These are phyloP conservation scores for Yasuhikotakia modesta DNA, from an alignment of 2,797 vertebrate genomes.

Conservation along the genomic window DNA sequence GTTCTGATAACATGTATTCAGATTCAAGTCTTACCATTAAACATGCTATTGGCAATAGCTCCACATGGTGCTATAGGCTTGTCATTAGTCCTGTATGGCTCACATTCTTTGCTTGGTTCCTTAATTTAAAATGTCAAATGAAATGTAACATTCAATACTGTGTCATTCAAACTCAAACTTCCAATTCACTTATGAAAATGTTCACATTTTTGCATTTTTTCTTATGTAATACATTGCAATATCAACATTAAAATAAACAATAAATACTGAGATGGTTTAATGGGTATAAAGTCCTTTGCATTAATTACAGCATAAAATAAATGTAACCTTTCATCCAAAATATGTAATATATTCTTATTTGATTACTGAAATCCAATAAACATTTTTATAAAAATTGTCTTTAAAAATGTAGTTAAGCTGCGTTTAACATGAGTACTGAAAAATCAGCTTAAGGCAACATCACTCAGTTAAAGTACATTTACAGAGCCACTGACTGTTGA, in stretches of 20 bases:
- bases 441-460: not conserved
- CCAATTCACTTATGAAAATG: not conserved
- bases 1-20: not conserved
- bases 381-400: not conserved
- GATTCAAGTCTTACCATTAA: slow-evolving; percentile 83
- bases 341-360: not conserved
- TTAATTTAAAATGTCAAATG: slow-evolving; percentile 56
- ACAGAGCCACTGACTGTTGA: not conserved
- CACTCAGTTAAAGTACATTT: slow-evolving; percentile 17
- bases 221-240: too few relatives aligned
- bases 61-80: slow-evolving; percentile 92
- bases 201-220: not conserved
- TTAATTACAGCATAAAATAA: not conserved
- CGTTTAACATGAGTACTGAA: not conserved
- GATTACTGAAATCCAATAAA: not conserved
- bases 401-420: not conserved
- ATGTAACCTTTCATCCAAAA: too few relatives aligned
- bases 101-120: slow-evolving; percentile 94
- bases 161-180: too few relatives aligned
- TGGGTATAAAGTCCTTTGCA: not conserved
- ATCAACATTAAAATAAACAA: too few relatives aligned
- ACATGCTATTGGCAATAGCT: slow-evolving; percentile 98
- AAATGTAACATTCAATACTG: not conserved
- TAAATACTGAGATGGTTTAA: too few relatives aligned
- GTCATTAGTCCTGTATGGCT: slow-evolving; percentile 84